Percentiles rank a stretch among this genome's conserved stretches.
phyloP scores from a whole-genome alignment of 2,113 vertebrate genomes.

The Spilogale gracilis region DNA sequence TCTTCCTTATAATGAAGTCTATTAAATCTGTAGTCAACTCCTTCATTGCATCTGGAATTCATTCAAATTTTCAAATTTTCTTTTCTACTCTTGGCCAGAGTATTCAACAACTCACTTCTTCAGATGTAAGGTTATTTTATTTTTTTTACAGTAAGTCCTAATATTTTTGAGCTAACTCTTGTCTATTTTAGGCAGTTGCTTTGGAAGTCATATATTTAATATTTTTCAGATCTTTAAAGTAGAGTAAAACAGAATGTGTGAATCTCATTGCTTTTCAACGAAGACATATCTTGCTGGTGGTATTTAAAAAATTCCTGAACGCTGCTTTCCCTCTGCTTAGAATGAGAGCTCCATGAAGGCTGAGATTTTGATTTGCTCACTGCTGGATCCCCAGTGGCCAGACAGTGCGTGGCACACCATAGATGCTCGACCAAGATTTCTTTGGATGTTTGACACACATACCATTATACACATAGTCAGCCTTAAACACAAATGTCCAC shows the following conservation, averaged over 20 bases:
- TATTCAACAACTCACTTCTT: not conserved
- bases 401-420: not conserved
- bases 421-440: not conserved
- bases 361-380: not conserved
- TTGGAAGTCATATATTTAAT: not conserved
- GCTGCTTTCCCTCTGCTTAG: not conserved
- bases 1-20: not conserved
- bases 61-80: not conserved
- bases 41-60: slow-evolving; percentile 10
- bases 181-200: not conserved
- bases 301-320: not conserved
- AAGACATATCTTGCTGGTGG: not conserved
- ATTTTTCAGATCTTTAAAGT: not conserved
- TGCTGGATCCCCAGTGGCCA: not conserved
- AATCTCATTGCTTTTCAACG: not conserved
- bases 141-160: not conserved
- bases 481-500: not conserved
- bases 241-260: not conserved
- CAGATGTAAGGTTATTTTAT: not conserved
- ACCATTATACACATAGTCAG: not conserved
- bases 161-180: not conserved
- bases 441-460: not conserved
- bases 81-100: not conserved
- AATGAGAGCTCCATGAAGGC: not conserved
- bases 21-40: not conserved